A percentile compares a stretch with the other conserved stretches of the same genome.
Evolutionary conservation across 2,113 vertebrate genomes (phyloP).

Genomic region (Scolopax mira): DNA sequence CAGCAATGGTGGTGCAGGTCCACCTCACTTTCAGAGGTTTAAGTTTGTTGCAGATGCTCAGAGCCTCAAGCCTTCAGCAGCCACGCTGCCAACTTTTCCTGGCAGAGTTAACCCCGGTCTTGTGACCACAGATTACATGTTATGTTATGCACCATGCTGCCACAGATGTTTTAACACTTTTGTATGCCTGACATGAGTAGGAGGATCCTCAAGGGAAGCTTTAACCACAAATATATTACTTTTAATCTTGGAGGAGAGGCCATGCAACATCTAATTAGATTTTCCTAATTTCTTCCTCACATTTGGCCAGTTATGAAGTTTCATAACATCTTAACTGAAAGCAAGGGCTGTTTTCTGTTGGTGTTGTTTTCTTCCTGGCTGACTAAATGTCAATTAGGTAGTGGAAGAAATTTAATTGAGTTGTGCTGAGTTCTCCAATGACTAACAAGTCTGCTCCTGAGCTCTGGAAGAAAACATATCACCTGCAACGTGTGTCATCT

Average conservation of each 20-base stretch:
- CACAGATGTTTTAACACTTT: constrained; percentile 17
- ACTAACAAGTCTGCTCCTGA: constrained; percentile 52
- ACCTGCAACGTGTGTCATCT: constrained; percentile 10
- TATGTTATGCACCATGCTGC: neutral
- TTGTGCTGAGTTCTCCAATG: constrained; percentile 47
- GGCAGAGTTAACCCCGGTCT: neutral
- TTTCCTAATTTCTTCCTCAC: constrained; percentile 47
- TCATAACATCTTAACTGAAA: constrained; percentile 34
- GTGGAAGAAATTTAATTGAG: constrained; percentile 63
- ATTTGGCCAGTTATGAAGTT: constrained; percentile 25
- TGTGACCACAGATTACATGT: neutral
- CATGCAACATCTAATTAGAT: constrained; percentile 38
- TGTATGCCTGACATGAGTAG: neutral
- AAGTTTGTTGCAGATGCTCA: neutral
- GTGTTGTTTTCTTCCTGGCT: constrained; percentile 23
- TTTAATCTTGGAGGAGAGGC: constrained; percentile 22
- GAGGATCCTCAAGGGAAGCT: constrained; percentile 34
- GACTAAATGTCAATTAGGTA: constrained; percentile 50
- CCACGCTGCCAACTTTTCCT: neutral
- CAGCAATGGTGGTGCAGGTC: neutral
- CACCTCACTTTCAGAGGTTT: neutral
- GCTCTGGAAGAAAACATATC: constrained; percentile 25
- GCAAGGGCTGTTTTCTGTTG: constrained; percentile 15
- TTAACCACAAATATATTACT: constrained; percentile 10
- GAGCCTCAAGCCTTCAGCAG: neutral